phyloP scores from a whole-genome alignment of 1,140 invertebrate genomes.

The Bemisia tabaci region DNA sequence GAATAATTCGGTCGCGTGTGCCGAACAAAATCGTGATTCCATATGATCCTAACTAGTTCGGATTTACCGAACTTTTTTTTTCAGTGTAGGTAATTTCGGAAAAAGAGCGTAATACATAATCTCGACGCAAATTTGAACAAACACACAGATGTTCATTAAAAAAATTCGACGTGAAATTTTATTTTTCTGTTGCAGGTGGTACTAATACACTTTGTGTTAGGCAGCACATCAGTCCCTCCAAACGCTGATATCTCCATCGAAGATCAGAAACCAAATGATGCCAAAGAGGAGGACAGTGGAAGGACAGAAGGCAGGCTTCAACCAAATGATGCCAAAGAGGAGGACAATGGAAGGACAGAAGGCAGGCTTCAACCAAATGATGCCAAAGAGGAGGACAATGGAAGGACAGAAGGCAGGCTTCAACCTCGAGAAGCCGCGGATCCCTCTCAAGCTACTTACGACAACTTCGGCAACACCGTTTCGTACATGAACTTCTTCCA shows the following conservation, averaged over 20 bases:
- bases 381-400: not conserved
- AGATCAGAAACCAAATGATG: not conserved
- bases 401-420: not conserved
- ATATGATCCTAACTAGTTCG: too few relatives aligned
- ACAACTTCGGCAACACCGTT: not conserved
- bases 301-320: not conserved
- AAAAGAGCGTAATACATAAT: too few relatives aligned
- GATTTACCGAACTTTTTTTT: too few relatives aligned
- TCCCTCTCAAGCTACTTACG: not conserved
- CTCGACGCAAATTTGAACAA: too few relatives aligned
- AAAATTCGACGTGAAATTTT: too few relatives aligned
- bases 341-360: not conserved
- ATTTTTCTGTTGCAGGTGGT: not conserved
- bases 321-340: not conserved
- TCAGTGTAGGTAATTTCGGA: too few relatives aligned
- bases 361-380: not conserved
- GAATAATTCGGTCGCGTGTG: too few relatives aligned
- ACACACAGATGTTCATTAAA: too few relatives aligned
- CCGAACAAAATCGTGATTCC: too few relatives aligned
- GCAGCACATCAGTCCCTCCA: not conserved
- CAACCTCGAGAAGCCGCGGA: not conserved
- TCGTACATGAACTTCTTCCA: not conserved
- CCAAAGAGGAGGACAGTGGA: not conserved
- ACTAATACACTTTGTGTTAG: not conserved
- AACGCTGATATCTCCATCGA: not conserved